phyloP scores from a whole-genome alignment of 2,797 vertebrate species.

The Tragopan temminckii region DNA sequence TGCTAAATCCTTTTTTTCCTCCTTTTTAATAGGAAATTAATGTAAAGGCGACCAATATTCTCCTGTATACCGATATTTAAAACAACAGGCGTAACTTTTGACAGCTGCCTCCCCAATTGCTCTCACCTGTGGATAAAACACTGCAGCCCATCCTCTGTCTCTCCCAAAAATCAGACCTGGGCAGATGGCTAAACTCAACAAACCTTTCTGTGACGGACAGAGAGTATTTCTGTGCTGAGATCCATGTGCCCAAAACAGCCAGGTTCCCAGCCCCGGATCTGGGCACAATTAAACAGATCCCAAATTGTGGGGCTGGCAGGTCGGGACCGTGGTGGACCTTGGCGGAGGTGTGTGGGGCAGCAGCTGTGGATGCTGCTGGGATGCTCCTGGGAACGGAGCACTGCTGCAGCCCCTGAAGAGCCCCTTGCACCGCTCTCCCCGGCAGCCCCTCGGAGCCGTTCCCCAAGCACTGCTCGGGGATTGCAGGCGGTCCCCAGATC shows the following conservation, averaged over 20 bases:
- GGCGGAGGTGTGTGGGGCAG: slow-evolving; percentile 1
- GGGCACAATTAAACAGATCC: slow-evolving; percentile 67
- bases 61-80: background rate
- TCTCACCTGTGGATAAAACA: background rate
- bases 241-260: slow-evolving; percentile 46
- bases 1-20: background rate
- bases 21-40: slow-evolving; percentile 31
- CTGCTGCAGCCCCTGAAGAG: background rate
- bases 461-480: background rate
- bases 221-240: slow-evolving; percentile 56
- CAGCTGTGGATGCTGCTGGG: fast-evolving
- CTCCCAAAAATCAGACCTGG: background rate
- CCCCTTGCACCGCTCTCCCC: no score
- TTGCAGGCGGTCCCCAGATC: background rate
- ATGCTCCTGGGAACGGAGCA: fast-evolving
- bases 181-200: slow-evolving; percentile 29
- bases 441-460: background rate
- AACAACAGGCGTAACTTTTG: background rate
- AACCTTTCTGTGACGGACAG: background rate
- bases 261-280: slow-evolving; percentile 60
- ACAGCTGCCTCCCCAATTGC: background rate
- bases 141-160: background rate
- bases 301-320: slow-evolving; percentile 57
- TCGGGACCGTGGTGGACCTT: slow-evolving; percentile 66
- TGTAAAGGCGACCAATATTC: background rate